Conservation (phyloP, 1,140 invertebrate genomes). For the Zaprionus ornatus region DNA sequence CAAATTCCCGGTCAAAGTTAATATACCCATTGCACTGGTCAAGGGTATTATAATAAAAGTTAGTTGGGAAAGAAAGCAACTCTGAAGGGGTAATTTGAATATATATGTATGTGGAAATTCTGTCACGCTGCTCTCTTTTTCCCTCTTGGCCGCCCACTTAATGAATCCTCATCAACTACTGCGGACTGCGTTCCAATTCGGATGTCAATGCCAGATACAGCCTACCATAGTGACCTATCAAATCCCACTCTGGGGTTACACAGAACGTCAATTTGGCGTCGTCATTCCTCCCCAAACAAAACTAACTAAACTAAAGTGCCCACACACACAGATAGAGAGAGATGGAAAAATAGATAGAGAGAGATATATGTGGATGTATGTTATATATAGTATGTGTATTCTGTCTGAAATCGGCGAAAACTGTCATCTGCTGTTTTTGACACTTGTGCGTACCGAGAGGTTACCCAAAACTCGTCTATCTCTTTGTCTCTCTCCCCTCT, state of each 20-base stretch:
- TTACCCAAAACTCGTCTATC: constrained; percentile 1
- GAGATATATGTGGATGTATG: neutral
- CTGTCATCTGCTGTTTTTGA: constrained; percentile 67
- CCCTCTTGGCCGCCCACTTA: neutral
- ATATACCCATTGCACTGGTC: no score
- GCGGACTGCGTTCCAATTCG: constrained; percentile 24
- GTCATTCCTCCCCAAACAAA: constrained; percentile 27
- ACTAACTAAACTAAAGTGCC: constrained; percentile 52
- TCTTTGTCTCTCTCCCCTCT: neutral
- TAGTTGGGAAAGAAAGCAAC: neutral
- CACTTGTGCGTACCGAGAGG: constrained; percentile 67
- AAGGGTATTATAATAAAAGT: neutral
- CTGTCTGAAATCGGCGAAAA: constrained; percentile 25
- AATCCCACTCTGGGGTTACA: constrained; percentile 36
- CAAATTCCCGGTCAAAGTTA: no score
- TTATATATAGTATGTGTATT: constrained; percentile 1
- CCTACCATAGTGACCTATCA: neutral
- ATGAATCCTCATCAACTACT: constrained; percentile 27
- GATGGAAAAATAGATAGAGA: neutral
- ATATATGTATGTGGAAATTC: no score
- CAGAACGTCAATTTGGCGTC: constrained; percentile 66
- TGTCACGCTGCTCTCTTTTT: neutral
- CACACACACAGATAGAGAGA: neutral
- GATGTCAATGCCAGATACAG: constrained; percentile 43
- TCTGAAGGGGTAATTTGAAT: no score